A percentile compares a stretch with the other conserved stretches of the same genome.
Evolutionary conservation across 2,888 invertebrate species (phyloP).

Genomic region (Bombyx huttoni): DNA sequence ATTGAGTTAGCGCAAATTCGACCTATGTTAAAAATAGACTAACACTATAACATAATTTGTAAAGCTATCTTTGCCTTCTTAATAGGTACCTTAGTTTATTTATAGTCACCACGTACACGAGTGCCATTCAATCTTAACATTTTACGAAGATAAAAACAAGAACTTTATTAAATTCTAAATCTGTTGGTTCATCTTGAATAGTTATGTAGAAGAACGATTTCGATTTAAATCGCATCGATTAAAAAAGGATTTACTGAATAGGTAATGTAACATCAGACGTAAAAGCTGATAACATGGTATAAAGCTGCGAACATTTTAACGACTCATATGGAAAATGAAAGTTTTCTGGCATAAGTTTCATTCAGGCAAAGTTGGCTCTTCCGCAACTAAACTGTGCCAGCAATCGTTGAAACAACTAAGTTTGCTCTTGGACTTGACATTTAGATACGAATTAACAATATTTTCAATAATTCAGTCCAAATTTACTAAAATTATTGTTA

Average conservation of each 20-base stretch:
- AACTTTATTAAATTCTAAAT: too few relatives aligned
- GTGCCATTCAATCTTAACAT: too few relatives aligned
- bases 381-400: constrained; percentile 31
- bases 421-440: not conserved
- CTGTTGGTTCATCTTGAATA: too few relatives aligned
- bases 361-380: constrained; percentile 59
- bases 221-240: not conserved
- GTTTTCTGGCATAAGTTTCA: constrained; percentile 59
- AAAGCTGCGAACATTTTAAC: constrained; percentile 60
- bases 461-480: too few relatives aligned
- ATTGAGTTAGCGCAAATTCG: too few relatives aligned
- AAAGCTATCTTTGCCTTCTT: too few relatives aligned
- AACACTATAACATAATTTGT: too few relatives aligned
- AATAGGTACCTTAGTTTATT: too few relatives aligned
- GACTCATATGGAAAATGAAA: constrained; percentile 70
- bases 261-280: constrained; percentile 46
- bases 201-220: not conserved
- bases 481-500: too few relatives aligned
- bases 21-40: too few relatives aligned
- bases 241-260: not conserved
- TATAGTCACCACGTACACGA: too few relatives aligned
- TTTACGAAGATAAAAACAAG: too few relatives aligned
- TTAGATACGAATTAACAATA: not conserved
- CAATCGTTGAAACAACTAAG: constrained; percentile 21
- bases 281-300: constrained; percentile 66